A percentile compares a stretch with the other conserved stretches of the same genome.
Conservation (phyloP, 2,113 vertebrate species). For the Spizaetus ornatus region DNA sequence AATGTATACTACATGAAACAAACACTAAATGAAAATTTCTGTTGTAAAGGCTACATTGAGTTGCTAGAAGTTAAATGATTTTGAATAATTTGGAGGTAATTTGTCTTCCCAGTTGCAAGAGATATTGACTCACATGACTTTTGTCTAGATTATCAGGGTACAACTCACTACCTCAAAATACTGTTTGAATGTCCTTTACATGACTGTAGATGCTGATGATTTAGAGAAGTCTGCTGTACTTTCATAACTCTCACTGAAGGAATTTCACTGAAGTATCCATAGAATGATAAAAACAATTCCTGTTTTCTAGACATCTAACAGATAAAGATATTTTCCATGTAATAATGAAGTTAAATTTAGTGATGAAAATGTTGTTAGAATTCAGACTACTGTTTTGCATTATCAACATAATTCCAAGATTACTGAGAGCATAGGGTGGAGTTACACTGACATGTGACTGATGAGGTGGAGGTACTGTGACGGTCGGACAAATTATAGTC, state of each 20-base stretch:
- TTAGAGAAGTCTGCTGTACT: neutral
- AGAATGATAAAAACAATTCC: constrained; percentile 5
- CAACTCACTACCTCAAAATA: neutral
- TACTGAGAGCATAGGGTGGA: constrained; percentile 36
- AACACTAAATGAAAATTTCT: neutral
- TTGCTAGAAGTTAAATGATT: neutral
- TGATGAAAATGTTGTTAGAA: neutral
- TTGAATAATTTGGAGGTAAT: neutral
- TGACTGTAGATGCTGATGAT: neutral
- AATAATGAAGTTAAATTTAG: constrained; percentile 29
- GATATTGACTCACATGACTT: neutral
- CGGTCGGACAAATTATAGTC: too few species aligned
- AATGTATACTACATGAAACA: neutral
- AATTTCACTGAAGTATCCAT: constrained; percentile 24
- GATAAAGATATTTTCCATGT: neutral
- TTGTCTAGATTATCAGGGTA: neutral
- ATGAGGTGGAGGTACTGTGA: constrained; percentile 78
- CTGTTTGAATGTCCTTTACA: neutral
- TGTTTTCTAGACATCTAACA: neutral
- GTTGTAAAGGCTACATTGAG: neutral
- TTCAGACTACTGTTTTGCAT: constrained; percentile 40
- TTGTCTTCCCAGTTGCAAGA: neutral
- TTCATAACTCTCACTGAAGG: neutral
- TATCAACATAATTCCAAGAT: constrained; percentile 53
- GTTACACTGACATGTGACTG: constrained; percentile 68